Evolutionary conservation across 2,888 invertebrate genomes (phyloP), one percentile per base, ranked within the genome.

Genomic region (Andrena chrysosceles): DNA sequence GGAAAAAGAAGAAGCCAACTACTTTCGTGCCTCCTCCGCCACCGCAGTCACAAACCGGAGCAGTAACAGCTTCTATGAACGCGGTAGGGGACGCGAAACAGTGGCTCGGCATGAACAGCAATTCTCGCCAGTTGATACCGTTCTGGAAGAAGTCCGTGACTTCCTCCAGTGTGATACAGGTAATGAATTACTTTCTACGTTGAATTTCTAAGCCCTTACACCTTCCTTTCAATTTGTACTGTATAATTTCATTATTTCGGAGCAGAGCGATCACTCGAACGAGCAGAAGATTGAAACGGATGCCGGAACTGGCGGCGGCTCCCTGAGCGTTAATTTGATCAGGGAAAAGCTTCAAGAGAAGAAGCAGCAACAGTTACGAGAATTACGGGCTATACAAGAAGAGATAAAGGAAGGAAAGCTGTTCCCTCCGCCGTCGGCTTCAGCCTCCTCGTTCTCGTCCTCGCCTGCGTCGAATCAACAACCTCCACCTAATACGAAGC

Each of bases 1-100:
- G 98, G 31, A 98, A 98, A 93, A 98, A 98, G 94, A 98, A 98
- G 93, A 98, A 98, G 93, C 98, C 98, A n/a, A 97, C 98, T 0
- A 96, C 96, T 0, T 98, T 98, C 93, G 96, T 98, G 3, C 98
- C 98, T 0, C 97, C 97, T 0, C 96, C 96, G 0, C 94, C 94
- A 56, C 89, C 92, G 0, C 93, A 92, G n/a, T 92, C 88, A 74
- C 93, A 87, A 94, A 73, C 85, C 7, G 66, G 81, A 59, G 49
- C 76, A 10, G 78, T 84, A 7, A 85, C 88, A 56, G 76, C 88
- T 68, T 85, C 90, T 16, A 85, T 91, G 54, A 81, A 90, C n/a
- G 83, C 88, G 10, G 71, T 91, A 1, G 89, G 86, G 6, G 93
- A 93, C 20, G 70, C 90, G 5, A 93, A 92, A 59, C 92, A 91